These are phyloP conservation scores for Allygus modestus DNA, from an alignment of 2,888 invertebrate genomes.

Conservation along the genomic window DNA sequence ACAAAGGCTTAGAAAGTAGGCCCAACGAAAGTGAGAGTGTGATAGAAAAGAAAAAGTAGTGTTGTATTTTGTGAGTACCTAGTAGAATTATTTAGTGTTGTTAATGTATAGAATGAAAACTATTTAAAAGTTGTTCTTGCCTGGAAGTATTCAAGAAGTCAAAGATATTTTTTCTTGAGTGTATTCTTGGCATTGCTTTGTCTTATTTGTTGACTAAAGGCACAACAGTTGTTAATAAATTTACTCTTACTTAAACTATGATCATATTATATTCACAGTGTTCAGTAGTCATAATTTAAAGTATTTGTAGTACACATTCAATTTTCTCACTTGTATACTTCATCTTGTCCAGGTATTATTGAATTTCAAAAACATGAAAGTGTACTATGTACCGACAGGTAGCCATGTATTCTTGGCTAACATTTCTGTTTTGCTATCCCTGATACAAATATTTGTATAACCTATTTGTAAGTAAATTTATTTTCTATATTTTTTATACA, in stretches of 20 bases:
- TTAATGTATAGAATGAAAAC: conserved; percentile 18
- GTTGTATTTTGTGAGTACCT: neutral
- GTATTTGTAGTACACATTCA: too few species aligned
- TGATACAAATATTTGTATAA: too few species aligned
- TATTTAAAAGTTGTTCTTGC: conserved; percentile 11
- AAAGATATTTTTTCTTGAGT: neutral
- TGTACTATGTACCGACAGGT: too few species aligned
- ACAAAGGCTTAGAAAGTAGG: conserved; percentile 1
- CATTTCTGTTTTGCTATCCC: too few species aligned
- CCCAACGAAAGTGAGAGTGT: neutral
- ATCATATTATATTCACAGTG: too few species aligned
- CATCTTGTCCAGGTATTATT: too few species aligned
- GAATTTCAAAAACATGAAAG: too few species aligned
- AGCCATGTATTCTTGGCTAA: too few species aligned
- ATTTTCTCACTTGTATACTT: too few species aligned
- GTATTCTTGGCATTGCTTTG: neutral
- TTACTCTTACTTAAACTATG: neutral
- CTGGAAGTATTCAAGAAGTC: neutral
- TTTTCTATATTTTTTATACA: too few species aligned
- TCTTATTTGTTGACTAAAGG: neutral
- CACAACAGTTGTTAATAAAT: neutral
- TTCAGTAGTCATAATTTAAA: too few species aligned
- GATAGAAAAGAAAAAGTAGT: conserved; percentile 48
- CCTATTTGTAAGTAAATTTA: too few species aligned
- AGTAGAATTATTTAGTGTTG: conserved; percentile 34